Base-by-base conservation (phyloP, 1,140 invertebrate species). In the Drosophila oshimai region DNA sequence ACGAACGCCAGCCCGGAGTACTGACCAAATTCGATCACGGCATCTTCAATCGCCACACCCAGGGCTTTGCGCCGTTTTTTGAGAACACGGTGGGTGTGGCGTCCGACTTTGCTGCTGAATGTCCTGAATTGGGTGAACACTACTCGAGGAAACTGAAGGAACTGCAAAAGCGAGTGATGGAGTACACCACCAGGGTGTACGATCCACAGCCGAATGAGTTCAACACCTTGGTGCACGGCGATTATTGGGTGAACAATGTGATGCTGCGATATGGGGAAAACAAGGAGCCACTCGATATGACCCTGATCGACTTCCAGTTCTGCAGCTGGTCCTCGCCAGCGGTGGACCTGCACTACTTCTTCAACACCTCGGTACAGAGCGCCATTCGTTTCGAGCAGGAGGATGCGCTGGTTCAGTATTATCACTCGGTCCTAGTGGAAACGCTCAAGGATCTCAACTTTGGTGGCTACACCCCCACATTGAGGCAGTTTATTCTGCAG, bases 221-320 rank as follows among this genome's bases (percentile, higher is more conserved):
- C 54, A 92, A 93, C 47, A 93, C 94, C 1, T 79, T 95, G 13
- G 93, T 92, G 58, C 94, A 95, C 45, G 94, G 94, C 12, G 94
- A 95, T 76, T 91, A 91, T 3, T 95, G 94, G 94, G 87, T 92
- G 0, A 95, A 94, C 72, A 95, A 95, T 87, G 81, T 95, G 57
- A 94, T 95, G 86, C 89, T 91, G 70, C 90, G 91, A 9, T 94
- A 94, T 54, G 79, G 92, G 24, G 71, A 91, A 2, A 26, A 44
- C 18, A 89, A 17, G 84, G 92, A 2, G 74, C 91, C 41, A 74
- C 92, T 22, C 26, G 91, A 92, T 37, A 91, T 94, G 12, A 92
- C 89, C 4, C 46, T 91, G 3, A 86, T 91, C 10, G 90, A 91
- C 36, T 91, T 91, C 39, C 90, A 91, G 45, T 88, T 77, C 33